These are phyloP conservation scores for Capreolus pygargus DNA, from an alignment of 2,113 vertebrate species.

Conservation along the genomic window DNA sequence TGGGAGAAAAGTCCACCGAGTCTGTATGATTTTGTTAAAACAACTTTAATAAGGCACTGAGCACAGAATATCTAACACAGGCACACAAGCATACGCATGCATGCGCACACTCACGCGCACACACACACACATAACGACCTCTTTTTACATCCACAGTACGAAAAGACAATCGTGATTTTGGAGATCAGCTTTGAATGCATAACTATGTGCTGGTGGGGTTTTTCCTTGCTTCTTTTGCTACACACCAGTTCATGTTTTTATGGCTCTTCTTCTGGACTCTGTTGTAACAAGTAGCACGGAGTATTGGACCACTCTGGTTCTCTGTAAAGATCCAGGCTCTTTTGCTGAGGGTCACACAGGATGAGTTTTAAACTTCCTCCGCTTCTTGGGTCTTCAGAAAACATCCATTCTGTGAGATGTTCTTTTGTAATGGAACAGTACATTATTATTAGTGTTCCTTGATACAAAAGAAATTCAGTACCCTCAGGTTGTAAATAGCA, in stretches of 20 bases:
- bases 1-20: rapidly evolving
- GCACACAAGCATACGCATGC: rapidly evolving
- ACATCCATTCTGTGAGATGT: background rate
- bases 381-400: constrained; percentile 12
- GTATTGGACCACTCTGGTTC: background rate
- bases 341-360: background rate
- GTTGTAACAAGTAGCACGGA: background rate
- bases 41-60: background rate
- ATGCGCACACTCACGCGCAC: rapidly evolving
- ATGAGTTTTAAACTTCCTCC: background rate
- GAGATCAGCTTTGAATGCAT: rapidly evolving
- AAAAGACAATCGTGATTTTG: rapidly evolving
- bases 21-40: background rate
- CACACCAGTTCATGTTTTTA: background rate
- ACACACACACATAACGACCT: background rate
- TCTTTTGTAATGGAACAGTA: constrained; percentile 52
- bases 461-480: constrained; percentile 63
- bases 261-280: background rate
- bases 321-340: background rate
- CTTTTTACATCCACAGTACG: rapidly evolving
- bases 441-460: constrained; percentile 73
- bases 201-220: rapidly evolving
- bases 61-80: rapidly evolving
- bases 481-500: constrained; percentile 74
- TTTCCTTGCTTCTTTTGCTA: rapidly evolving